Percentiles rank a stretch among this genome's conserved stretches.
These are phyloP conservation scores for Dryoscopus gambensis DNA, from an alignment of 2,113 vertebrate species.

Conservation along the genomic window DNA sequence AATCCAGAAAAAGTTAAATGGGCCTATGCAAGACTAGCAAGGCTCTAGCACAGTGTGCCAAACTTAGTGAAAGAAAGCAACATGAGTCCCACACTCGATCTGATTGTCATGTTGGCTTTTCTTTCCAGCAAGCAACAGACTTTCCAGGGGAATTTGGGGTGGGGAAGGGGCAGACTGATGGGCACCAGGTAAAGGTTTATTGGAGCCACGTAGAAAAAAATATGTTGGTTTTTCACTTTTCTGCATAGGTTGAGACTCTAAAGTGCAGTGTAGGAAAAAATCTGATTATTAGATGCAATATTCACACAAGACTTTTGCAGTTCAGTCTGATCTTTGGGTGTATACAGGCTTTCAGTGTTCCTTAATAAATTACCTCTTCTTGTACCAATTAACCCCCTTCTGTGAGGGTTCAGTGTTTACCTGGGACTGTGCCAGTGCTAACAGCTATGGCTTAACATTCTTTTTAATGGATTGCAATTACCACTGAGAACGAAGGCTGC, in stretches of 20 bases:
- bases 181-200: slow-evolving; percentile 65
- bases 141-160: background rate
- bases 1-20: background rate
- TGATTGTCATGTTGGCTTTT: background rate
- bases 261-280: slow-evolving; percentile 28
- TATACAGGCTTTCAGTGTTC: slow-evolving; percentile 73
- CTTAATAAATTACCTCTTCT: slow-evolving; percentile 77
- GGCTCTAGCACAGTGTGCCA: background rate
- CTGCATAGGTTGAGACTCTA: background rate
- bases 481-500: slow-evolving; percentile 62
- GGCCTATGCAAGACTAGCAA: background rate
- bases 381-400: slow-evolving; percentile 78
- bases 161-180: slow-evolving; percentile 55
- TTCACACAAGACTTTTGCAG: slow-evolving; percentile 24
- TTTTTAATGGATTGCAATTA: slow-evolving; percentile 74
- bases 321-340: slow-evolving; percentile 36
- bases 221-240: slow-evolving; percentile 18
- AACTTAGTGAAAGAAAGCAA: background rate
- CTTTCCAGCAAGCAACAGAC: background rate
- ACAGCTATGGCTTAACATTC: slow-evolving; percentile 71
- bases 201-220: background rate
- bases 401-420: slow-evolving; percentile 66
- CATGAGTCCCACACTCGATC: background rate
- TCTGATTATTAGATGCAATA: slow-evolving; percentile 62
- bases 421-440: slow-evolving; percentile 73